These are phyloP conservation scores for Spodoptera picta DNA, from an alignment of 2,888 invertebrate species.

Conservation along the genomic window DNA sequence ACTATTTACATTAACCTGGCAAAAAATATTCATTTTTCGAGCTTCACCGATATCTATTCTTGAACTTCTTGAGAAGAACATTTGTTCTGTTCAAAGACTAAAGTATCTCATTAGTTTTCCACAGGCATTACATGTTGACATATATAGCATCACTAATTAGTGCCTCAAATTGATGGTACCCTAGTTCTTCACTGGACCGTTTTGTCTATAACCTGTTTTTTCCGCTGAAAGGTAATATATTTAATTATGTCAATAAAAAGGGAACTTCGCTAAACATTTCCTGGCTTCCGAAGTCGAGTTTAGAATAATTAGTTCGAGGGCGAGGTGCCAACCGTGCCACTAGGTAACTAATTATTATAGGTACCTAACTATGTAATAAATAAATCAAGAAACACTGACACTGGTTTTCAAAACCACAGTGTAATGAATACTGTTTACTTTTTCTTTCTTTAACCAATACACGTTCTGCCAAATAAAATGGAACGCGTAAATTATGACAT, in stretches of 20 bases:
- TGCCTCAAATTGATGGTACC: no score
- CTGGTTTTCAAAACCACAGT: conserved; percentile 17
- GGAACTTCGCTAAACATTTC: conserved; percentile 12
- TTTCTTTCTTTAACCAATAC: conserved; percentile 11
- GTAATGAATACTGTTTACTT: conserved; percentile 8
- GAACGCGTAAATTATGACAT: conserved; percentile 1
- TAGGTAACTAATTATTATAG: conserved; percentile 46
- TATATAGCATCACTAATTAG: no score
- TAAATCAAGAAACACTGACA: conserved; percentile 28
- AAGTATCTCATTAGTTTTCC: no score
- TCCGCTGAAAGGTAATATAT: background rate
- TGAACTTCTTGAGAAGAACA: no score
- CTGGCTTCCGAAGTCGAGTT: conserved; percentile 22
- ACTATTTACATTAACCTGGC: no score
- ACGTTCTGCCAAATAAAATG: conserved; percentile 1
- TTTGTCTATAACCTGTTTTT: no score
- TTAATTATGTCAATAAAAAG: conserved; percentile 18
- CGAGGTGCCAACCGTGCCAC: conserved; percentile 47
- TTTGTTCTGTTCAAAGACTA: no score
- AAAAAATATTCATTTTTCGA: no score
- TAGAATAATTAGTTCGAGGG: conserved; percentile 43
- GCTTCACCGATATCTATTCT: no score
- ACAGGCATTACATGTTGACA: no score
- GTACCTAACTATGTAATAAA: conserved; percentile 36
- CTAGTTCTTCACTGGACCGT: no score